A percentile compares a stretch with the other conserved stretches of the same genome.
phyloP scores from a whole-genome alignment of 1,140 invertebrate genomes.

The Brachionus sp. region DNA sequence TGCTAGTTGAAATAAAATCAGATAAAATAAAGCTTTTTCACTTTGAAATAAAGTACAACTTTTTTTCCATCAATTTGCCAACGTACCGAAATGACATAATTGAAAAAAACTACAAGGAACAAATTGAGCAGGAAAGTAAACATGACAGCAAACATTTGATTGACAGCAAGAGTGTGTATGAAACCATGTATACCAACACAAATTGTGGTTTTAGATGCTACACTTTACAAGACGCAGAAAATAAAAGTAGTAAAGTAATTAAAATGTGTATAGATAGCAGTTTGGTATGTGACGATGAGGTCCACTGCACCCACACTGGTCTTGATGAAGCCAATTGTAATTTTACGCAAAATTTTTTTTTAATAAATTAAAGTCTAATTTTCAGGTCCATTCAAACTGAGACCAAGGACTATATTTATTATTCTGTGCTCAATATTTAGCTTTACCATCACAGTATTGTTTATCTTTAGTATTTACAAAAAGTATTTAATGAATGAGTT shows the following conservation, averaged over 20 bases:
- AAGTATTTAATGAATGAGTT: not conserved
- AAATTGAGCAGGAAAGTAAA: not conserved
- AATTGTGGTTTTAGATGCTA: slow-evolving; percentile 26
- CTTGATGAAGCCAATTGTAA: slow-evolving; percentile 42
- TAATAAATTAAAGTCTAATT: not conserved
- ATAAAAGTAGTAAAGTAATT: not conserved
- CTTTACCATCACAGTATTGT: slow-evolving; percentile 25
- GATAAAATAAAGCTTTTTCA: not conserved
- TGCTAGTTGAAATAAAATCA: slow-evolving; percentile 4
- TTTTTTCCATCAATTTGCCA: slow-evolving; percentile 4
- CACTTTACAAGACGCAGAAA: not conserved
- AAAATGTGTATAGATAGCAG: slow-evolving; percentile 14
- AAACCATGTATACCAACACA: not conserved
- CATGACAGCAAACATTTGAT: not conserved
- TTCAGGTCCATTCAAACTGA: slow-evolving; percentile 14
- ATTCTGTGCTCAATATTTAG: slow-evolving; percentile 16
- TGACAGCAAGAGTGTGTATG: not conserved
- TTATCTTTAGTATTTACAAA: slow-evolving; percentile 28
- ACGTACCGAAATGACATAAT: not conserved
- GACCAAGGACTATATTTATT: slow-evolving; percentile 2
- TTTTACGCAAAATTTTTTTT: not conserved
- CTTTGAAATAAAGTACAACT: slow-evolving; percentile 27
- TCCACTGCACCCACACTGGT: not conserved
- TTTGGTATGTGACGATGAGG: slow-evolving; percentile 33
- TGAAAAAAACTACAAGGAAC: slow-evolving; percentile 28